A percentile compares a stretch with the other conserved stretches of the same genome.
Evolutionary conservation across 2,888 invertebrate species (phyloP).

Genomic region (Cephus pulcher): DNA sequence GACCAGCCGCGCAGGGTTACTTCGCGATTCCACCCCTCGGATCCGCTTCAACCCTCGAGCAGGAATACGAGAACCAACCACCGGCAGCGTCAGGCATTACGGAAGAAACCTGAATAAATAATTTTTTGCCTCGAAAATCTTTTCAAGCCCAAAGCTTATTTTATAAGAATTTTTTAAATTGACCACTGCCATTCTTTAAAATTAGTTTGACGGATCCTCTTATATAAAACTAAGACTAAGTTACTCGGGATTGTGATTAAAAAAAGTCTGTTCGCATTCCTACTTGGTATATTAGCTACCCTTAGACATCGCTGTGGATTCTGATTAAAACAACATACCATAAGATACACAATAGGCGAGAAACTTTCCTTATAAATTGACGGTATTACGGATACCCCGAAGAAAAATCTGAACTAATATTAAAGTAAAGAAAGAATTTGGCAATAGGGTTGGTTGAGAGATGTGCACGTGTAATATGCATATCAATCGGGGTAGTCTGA

Average conservation of each 20-base stretch:
- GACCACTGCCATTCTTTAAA: background rate
- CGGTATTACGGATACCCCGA: background rate
- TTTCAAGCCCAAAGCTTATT: background rate
- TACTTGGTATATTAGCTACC: background rate
- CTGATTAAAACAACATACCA: background rate
- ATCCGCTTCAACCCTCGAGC: background rate
- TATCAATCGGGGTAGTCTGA: background rate
- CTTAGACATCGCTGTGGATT: background rate
- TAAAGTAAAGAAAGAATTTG: background rate
- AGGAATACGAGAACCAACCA: background rate
- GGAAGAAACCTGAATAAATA: background rate
- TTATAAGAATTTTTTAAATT: background rate
- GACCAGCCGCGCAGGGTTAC: background rate
- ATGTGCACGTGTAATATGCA: background rate
- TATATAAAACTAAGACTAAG: background rate
- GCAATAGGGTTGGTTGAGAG: background rate
- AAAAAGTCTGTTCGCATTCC: background rate
- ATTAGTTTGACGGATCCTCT: background rate
- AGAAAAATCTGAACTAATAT: background rate
- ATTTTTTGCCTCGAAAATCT: background rate
- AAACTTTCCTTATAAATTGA: background rate
- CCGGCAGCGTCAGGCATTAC: background rate
- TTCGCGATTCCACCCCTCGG: constrained; percentile 2
- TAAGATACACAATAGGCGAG: background rate
- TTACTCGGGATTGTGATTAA: background rate